Evolutionary conservation across 1,140 invertebrate species (phyloP).

Genomic region (Drosophila lini): DNA sequence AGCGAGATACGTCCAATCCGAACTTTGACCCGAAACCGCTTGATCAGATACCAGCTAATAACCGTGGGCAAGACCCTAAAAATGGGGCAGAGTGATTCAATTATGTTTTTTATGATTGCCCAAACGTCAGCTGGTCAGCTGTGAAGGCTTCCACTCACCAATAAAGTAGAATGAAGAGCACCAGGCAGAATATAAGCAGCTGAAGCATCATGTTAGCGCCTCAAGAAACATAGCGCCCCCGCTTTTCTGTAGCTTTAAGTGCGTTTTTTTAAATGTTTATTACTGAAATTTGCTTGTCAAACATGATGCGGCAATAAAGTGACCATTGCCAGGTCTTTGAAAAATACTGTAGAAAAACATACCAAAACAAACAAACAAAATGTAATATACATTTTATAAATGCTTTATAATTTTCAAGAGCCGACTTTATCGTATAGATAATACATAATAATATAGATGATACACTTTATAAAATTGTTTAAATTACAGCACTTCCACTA

Average conservation of each 20-base stretch:
- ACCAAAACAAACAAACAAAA: background rate
- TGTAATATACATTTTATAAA: background rate
- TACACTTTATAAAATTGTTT: no score
- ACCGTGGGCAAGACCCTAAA: conserved; percentile 88
- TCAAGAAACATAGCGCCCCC: conserved; percentile 33
- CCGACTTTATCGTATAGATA: no score
- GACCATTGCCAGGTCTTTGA: background rate
- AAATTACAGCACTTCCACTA: no score
- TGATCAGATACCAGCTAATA: conserved; percentile 88
- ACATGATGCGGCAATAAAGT: conserved; percentile 24
- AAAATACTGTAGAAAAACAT: background rate
- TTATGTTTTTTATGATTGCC: conserved; percentile 14
- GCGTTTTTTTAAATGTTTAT: conserved; percentile 12
- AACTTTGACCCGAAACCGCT: conserved; percentile 87
- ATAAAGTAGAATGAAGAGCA: conserved; percentile 71
- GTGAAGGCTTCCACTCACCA: conserved; percentile 59
- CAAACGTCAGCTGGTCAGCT: conserved; percentile 2
- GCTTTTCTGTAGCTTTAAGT: background rate
- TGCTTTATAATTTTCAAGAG: no score
- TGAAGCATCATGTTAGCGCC: conserved; percentile 66
- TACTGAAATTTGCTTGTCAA: conserved; percentile 33
- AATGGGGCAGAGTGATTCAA: conserved; percentile 23
- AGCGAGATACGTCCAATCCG: conserved; percentile 88
- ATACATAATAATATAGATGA: no score
- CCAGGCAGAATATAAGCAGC: conserved; percentile 56